Evolutionary conservation across 2,797 vertebrate species (phyloP).

Genomic region (Mallotus villosus): DNA sequence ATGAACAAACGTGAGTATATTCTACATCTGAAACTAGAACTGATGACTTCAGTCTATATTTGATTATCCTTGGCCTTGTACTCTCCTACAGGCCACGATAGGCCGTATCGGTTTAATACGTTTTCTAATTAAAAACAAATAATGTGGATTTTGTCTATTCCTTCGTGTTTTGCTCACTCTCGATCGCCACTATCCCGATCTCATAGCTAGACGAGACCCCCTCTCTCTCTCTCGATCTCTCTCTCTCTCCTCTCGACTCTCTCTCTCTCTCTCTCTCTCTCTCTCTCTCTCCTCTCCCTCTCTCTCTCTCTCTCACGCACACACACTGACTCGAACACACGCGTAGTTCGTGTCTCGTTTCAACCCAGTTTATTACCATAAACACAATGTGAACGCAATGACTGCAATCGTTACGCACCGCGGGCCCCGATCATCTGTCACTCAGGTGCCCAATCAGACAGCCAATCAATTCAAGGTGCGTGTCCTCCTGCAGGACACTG

Average conservation of each 20-base stretch:
- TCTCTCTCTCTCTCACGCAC: conserved; percentile 1
- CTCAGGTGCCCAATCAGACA: conserved; percentile 30
- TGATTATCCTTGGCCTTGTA: too few relatives aligned
- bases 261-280: too few relatives aligned
- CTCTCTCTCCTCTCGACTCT: too few relatives aligned
- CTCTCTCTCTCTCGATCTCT: too few relatives aligned
- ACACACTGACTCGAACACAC: not conserved
- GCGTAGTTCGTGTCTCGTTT: conserved; percentile 17
- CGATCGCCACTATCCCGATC: too few relatives aligned
- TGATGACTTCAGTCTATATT: too few relatives aligned
- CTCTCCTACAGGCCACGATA: too few relatives aligned
- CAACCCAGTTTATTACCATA: conserved; percentile 36
- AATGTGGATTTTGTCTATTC: not conserved
- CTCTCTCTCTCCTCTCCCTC: not conserved
- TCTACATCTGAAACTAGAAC: too few relatives aligned
- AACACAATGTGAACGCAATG: conserved; percentile 36
- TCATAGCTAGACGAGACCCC: too few relatives aligned
- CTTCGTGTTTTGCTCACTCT: too few relatives aligned
- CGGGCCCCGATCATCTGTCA: conserved; percentile 27
- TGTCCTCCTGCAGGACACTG: not conserved
- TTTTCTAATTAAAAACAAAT: not conserved
- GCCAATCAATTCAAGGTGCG: too few relatives aligned
- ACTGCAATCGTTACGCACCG: conserved; percentile 15
- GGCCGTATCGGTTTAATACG: too few relatives aligned
- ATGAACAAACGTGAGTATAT: not conserved